A percentile compares a stretch with the other conserved stretches of the same genome.
Conservation (phyloP, 2,888 invertebrate species). For the Brachypalpus laphriformis region DNA sequence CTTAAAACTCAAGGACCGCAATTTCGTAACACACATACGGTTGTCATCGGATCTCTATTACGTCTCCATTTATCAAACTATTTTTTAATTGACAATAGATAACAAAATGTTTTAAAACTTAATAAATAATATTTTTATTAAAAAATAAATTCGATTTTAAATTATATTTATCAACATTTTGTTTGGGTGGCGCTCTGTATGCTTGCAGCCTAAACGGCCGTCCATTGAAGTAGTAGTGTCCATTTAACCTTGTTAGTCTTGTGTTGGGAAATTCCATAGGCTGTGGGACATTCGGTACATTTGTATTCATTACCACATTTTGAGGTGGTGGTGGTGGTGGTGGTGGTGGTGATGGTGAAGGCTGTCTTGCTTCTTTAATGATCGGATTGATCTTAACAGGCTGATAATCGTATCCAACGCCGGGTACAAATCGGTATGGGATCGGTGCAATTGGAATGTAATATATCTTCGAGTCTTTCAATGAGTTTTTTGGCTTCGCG, state of each 20-base stretch:
- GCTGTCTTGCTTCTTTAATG: slow-evolving; percentile 62
- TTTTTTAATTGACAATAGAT: too few relatives aligned
- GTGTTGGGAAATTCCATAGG: slow-evolving; percentile 61
- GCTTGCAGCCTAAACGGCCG: slow-evolving; percentile 80
- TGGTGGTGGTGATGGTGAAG: background rate
- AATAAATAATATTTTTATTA: slow-evolving; percentile 82
- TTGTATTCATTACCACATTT: slow-evolving; percentile 51
- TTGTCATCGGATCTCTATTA: too few relatives aligned
- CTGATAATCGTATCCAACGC: slow-evolving; percentile 92
- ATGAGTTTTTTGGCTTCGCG: slow-evolving; percentile 80
- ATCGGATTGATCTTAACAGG: slow-evolving; percentile 84
- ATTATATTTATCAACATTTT: slow-evolving; percentile 79
- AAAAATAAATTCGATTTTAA: slow-evolving; percentile 80
- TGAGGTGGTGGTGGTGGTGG: background rate
- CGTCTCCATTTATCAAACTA: too few relatives aligned
- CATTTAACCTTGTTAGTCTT: slow-evolving; percentile 78
- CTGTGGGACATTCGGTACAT: slow-evolving; percentile 32
- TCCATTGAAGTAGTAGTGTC: slow-evolving; percentile 80
- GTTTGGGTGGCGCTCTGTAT: slow-evolving; percentile 77
- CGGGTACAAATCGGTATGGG: slow-evolving; percentile 93
- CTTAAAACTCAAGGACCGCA: too few relatives aligned
- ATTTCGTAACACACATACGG: too few relatives aligned
- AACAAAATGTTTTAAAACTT: slow-evolving; percentile 61
- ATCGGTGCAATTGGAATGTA: slow-evolving; percentile 93
- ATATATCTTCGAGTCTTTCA: slow-evolving; percentile 91